Conservation (phyloP, 2,888 invertebrate species). For the Aphrophora alni region DNA sequence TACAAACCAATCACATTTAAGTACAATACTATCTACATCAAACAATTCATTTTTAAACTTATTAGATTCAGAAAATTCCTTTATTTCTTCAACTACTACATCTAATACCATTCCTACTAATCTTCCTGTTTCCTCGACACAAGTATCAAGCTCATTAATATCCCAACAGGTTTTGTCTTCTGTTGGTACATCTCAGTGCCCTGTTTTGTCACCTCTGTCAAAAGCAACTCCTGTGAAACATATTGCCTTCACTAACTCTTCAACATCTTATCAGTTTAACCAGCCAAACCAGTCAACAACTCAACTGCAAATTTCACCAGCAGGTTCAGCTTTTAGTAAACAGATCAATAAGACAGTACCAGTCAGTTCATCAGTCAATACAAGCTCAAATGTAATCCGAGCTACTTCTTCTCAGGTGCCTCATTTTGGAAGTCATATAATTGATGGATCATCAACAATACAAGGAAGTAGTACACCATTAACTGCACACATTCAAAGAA, state of each 20-base stretch:
- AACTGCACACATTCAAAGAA: slow-evolving; percentile 60
- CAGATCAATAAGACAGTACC: neutral
- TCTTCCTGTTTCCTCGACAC: neutral
- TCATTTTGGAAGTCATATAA: neutral
- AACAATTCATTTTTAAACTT: neutral
- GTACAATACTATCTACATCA: neutral
- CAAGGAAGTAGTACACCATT: slow-evolving; percentile 57
- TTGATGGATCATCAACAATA: neutral
- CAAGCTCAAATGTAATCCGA: neutral
- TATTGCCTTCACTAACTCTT: neutral
- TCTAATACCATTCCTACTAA: neutral
- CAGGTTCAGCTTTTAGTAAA: neutral
- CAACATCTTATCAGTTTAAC: neutral
- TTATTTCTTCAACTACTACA: neutral
- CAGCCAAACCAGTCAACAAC: neutral
- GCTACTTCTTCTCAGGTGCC: slow-evolving; percentile 7
- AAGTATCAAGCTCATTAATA: neutral
- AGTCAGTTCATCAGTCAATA: neutral
- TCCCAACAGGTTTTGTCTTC: neutral
- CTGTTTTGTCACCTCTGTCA: neutral
- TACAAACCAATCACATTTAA: neutral
- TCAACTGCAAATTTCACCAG: neutral
- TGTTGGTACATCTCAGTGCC: neutral
- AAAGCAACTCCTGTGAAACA: neutral
- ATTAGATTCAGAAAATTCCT: neutral